Evolutionary conservation across 1,140 invertebrate species (phyloP).

Genomic region (Polyergus mexicanus): DNA sequence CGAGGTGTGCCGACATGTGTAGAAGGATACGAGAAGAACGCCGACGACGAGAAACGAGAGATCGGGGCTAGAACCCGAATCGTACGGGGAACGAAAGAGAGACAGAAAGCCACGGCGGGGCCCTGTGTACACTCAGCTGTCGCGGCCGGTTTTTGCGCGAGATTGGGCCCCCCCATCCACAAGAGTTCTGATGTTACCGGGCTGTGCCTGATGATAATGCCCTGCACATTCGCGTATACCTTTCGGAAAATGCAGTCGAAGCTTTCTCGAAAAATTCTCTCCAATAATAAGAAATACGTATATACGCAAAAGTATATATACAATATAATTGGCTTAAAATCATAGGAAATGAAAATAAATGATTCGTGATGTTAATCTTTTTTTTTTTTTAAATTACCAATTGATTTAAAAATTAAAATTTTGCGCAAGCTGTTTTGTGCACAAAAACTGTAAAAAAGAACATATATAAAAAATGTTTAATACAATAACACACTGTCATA

Average conservation of each 20-base stretch:
- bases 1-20: constrained; percentile 72
- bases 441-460: neutral
- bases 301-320: neutral
- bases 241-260: neutral
- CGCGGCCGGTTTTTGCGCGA: constrained; percentile 74
- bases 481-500: neutral
- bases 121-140: constrained; percentile 79
- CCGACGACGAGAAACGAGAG: constrained; percentile 11
- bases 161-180: constrained; percentile 31
- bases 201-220: neutral
- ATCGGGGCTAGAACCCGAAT: constrained; percentile 38
- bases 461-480: neutral
- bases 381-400: neutral
- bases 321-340: neutral
- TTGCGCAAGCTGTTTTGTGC: neutral
- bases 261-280: neutral
- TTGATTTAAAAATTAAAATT: neutral
- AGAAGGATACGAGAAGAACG: constrained; percentile 62
- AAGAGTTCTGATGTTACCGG: constrained; percentile 15
- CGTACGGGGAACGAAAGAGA: constrained; percentile 52
- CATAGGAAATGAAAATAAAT: neutral
- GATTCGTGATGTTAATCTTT: constrained; percentile 4
- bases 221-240: neutral
- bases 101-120: constrained; percentile 28
- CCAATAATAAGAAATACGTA: no score